A percentile compares a stretch with the other conserved stretches of the same genome.
These are phyloP conservation scores for Dromius quadrimaculatus DNA, from an alignment of 2,888 invertebrate species.

Conservation along the genomic window DNA sequence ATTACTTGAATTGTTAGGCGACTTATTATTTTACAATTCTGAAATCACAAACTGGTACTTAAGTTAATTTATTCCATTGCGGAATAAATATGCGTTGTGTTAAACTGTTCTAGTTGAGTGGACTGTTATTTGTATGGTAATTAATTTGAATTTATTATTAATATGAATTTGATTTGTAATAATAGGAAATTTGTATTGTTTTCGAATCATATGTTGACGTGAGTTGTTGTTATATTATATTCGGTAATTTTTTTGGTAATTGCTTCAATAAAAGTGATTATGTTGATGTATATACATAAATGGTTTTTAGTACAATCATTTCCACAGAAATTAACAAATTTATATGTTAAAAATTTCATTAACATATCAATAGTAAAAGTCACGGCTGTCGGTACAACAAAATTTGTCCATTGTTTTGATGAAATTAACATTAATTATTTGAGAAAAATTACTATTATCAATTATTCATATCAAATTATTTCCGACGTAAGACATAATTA, in stretches of 20 bases:
- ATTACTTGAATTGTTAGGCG: conserved; percentile 27
- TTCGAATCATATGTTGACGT: conserved; percentile 12
- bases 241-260: conserved; percentile 27
- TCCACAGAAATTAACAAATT: no score
- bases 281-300: no score
- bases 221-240: conserved; percentile 4
- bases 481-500: no score
- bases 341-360: no score
- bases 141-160: conserved; percentile 32
- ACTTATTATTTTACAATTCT: conserved; percentile 20
- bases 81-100: conserved; percentile 13
- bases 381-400: no score
- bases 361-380: no score
- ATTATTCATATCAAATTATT: no score
- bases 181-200: conserved; percentile 25
- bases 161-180: conserved; percentile 34
- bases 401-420: no score
- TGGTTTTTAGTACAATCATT: no score
- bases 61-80: conserved; percentile 41
- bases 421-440: no score
- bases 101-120: conserved; percentile 10
- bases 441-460: no score
- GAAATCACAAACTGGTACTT: conserved; percentile 23
- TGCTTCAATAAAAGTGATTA: conserved; percentile 28
- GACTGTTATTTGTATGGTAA: conserved; percentile 42